Base-by-base conservation (phyloP, 2,797 vertebrate genomes). In the Rhinatrema bivittatum region DNA sequence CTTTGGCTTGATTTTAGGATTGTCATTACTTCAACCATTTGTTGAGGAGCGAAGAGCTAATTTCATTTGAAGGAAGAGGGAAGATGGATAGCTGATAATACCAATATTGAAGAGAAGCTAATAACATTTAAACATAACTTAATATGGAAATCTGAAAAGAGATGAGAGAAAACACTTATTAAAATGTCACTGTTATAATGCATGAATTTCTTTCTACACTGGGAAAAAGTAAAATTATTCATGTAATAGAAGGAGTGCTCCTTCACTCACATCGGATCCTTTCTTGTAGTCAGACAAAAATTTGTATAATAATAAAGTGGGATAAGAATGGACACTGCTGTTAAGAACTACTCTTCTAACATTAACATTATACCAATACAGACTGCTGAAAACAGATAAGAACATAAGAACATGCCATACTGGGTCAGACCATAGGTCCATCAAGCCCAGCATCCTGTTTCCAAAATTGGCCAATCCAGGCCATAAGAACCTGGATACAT, bases 11-110 rank as follows among this genome's bases (percentile, higher is more conserved):
- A 60, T 61, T 71, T 52, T 61, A 60, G 60, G 55, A 56, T 68
- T 60, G 49, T 48, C 37, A 46, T 66, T 39, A 37, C 48, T 69
- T 65, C 32, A 7, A 33, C 57, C 46, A 30, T 44, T 69, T 61
- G 52, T 28, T 60, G 49, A 53, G 43, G 61, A 70, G 74, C 57
- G 41, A 18, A 36, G 23, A 42, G 42, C 47, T 59, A 61, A 79
- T 77, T 78, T 70, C 19, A 52, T 65, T 53, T 68, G 69, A 60
- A 68, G 70, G 56, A 70, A 70, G 33, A 62, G 52, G 59, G 48
- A 46, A 74, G 70, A 79, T 70, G 57, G 76, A 77, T 74, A 60
- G 52, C 34, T 0, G 36, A 41, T 71, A 53, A 56, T 68, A 78
- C 82, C 68, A 49, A 49, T 53, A 47, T 56, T 62, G 59, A 58